Evolutionary conservation across 1,140 invertebrate species (phyloP), one percentile per base, ranked within the genome.

Genomic region (Heliconius hewitsoni): DNA sequence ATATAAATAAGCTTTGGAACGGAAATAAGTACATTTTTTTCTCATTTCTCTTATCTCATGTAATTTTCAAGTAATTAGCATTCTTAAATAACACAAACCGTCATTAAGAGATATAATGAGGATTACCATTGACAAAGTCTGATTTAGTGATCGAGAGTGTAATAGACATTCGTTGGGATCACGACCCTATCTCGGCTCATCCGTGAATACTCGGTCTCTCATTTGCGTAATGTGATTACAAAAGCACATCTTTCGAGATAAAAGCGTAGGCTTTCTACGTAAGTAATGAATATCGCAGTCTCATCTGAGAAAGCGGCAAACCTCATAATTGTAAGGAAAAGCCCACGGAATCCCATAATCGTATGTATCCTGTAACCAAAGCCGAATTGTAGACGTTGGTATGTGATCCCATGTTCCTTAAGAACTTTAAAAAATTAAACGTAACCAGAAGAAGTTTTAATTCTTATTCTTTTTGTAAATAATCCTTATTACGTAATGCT

Each of bases 211-310:
- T 90, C 87, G 82, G 89, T 90, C 90, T 90, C 91, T 93, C 92
- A 93, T 93, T 93, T 93, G 90, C 91, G 91, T 93, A 93, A 93
- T 93, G 91, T 93, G 90, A 93, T 93, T 93, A 93, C 92, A 93
- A 93, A 93, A 93, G 92, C 91, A 93, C 91, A 93, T 93, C 92
- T 91, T 91, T 86, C 80, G 89, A 92, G 92, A 93, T 93, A 93
- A 92, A 92, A 93, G 90, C 88, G 85, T 85, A 81, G 85, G 90
- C 80, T 78, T 87, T 93, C 89, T 90, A 90, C 89, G 88, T 93
- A 92, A 93, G 92, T 93, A 93, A 93, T 93, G 91, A 93, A 93
- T 91, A 93, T 87, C 82, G 73, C 87, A 87, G 85, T 88, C 83
- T 88, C 85, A 88, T 89, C 86, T 82, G 86, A 79, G 85, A 84